Evolutionary conservation across 2,113 vertebrate genomes (phyloP), one percentile per base, ranked within the genome.

Genomic region (Brachyistius frenatus): DNA sequence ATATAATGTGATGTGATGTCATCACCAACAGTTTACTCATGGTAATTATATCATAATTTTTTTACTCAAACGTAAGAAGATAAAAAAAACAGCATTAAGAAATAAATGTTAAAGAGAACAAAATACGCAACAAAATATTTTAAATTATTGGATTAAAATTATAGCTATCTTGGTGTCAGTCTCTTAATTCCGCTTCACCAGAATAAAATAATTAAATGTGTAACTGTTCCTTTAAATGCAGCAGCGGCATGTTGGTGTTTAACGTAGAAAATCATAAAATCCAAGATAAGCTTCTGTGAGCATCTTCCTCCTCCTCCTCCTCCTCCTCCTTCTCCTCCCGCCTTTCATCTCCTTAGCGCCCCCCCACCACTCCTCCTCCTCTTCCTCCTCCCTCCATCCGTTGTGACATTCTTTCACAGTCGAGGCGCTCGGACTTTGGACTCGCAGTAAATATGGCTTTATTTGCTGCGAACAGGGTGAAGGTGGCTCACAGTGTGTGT

Each of bases 391-490:
- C 56, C 74, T 71, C 81, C 77, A 57, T 82, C 80, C 61, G 8
- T 65, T 85, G 72, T 66, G 81, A 91, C 93, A 95, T 95, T 95
- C 94, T 93, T 95, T 93, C 93, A 94, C 92, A 82, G 92, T 65
- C 70, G 72, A 89, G 87, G 86, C 31, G 54, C 66, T 85, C 73
- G 61, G 88, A 92, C 94, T 95, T 94, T 94, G 94, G 89, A 94
- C 94, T 84, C 41, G 66, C 91, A 75, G 93, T 93, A 95, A 94
- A 94, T 93, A 94, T 84, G 84, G 86, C 88, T 91, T 91, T 94
- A 92, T 94, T 95, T 95, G 90, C 83, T 47, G 71, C 67, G 32
- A 69, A 67, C 66, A 66, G 83, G 77, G 39, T 80, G 86, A 70
- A 73, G 81, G 84, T 86, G 66, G 49, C 56, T 7, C 7, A 76